phyloP scores from a whole-genome alignment of 1,140 invertebrate species.

The Colletes gigas region DNA sequence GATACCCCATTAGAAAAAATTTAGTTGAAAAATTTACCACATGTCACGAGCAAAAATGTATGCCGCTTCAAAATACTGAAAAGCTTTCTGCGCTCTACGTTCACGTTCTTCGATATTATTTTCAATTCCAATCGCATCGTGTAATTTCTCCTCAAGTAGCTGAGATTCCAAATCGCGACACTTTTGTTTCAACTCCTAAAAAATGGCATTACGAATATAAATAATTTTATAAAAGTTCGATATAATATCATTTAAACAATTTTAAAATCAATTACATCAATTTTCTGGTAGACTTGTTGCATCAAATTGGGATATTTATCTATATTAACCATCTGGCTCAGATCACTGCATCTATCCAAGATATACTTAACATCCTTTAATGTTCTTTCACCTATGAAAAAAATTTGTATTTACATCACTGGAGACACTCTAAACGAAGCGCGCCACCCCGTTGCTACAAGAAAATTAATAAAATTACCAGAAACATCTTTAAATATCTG shows the following conservation, averaged over 20 bases:
- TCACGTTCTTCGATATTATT: slow-evolving; percentile 51
- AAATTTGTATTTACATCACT: slow-evolving; percentile 1
- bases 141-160: slow-evolving; percentile 51
- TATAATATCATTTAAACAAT: background rate
- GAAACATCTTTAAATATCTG: slow-evolving; percentile 55
- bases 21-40: slow-evolving; percentile 58
- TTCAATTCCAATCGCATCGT: slow-evolving; percentile 49
- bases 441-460: background rate
- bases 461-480: slow-evolving; percentile 41
- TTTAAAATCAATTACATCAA: slow-evolving; percentile 55
- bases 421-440: background rate
- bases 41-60: slow-evolving; percentile 70
- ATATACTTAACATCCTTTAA: slow-evolving; percentile 62
- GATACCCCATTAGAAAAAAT: too few species aligned
- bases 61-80: slow-evolving; percentile 68
- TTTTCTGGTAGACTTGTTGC: slow-evolving; percentile 28
- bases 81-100: slow-evolving; percentile 59
- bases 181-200: slow-evolving; percentile 61
- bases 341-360: slow-evolving; percentile 63
- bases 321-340: slow-evolving; percentile 66
- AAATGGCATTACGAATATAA: slow-evolving; percentile 27
- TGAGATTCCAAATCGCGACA: slow-evolving; percentile 41
- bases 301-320: slow-evolving; percentile 65
- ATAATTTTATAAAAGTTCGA: background rate
- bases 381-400: slow-evolving; percentile 56